phyloP scores from a whole-genome alignment of 2,113 vertebrate genomes.

The Mellivora capensis region DNA sequence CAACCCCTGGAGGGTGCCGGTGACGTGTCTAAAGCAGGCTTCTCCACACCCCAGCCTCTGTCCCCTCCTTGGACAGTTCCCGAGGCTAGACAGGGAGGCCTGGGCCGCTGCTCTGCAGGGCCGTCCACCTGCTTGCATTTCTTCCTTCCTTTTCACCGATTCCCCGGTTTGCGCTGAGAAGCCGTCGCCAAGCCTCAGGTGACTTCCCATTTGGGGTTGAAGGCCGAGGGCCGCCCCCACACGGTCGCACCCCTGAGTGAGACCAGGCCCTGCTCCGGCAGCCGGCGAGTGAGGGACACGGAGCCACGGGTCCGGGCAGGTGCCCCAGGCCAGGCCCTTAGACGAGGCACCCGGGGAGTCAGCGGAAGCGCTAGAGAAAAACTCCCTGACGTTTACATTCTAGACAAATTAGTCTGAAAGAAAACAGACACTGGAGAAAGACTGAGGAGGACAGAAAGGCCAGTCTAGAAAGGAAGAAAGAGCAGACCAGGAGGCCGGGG shows the following conservation, averaged over 20 bases:
- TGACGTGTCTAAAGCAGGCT: too few species aligned
- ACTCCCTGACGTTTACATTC: slow-evolving; percentile 63
- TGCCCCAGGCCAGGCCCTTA: background rate
- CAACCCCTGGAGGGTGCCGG: accelerated
- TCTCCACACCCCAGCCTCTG: background rate
- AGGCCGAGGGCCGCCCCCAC: background rate
- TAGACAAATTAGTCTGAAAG: slow-evolving; percentile 78
- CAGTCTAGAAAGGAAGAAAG: slow-evolving; percentile 72
- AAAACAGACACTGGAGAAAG: slow-evolving; percentile 75
- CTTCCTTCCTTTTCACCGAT: background rate
- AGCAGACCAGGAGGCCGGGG: slow-evolving; percentile 71
- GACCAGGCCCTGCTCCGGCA: background rate
- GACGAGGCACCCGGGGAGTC: background rate
- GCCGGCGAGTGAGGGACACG: background rate
- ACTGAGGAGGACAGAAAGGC: slow-evolving; percentile 73
- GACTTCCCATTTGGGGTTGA: background rate
- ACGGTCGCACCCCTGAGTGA: background rate
- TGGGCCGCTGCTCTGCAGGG: background rate
- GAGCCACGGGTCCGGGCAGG: background rate
- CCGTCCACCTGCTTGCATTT: accelerated
- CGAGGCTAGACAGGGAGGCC: background rate
- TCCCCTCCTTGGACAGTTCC: background rate
- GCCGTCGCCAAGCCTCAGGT: background rate
- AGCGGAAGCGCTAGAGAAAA: slow-evolving; percentile 27
- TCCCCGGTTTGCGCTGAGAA: background rate